A percentile compares a stretch with the other conserved stretches of the same genome.
Evolutionary conservation across 2,888 invertebrate genomes (phyloP).

Genomic region (Melangyna quadrimaculata): DNA sequence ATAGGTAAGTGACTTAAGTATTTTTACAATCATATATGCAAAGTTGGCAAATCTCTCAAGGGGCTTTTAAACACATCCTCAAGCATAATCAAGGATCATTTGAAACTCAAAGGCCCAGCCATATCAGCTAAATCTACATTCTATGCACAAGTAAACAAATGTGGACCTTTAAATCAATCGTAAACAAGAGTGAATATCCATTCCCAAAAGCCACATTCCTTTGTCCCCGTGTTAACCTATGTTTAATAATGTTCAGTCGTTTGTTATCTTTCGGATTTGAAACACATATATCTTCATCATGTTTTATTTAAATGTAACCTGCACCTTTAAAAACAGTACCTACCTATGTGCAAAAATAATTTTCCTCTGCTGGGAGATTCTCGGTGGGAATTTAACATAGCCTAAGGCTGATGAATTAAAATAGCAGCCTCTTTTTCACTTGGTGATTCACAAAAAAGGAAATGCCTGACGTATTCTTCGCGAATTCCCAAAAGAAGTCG

Average conservation of each 20-base stretch:
- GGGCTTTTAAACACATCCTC: slow-evolving; percentile 38
- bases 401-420: slow-evolving; percentile 57
- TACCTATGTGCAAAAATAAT: slow-evolving; percentile 1
- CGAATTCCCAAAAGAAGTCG: slow-evolving; percentile 62
- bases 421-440: slow-evolving; percentile 14
- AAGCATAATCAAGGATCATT: slow-evolving; percentile 42
- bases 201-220: background rate
- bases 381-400: slow-evolving; percentile 53
- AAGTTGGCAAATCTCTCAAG: slow-evolving; percentile 29
- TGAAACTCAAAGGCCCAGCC: background rate
- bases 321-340: background rate
- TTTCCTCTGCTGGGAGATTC: background rate
- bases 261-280: slow-evolving; percentile 48
- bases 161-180: slow-evolving; percentile 52
- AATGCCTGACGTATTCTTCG: slow-evolving; percentile 40
- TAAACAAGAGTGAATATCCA: slow-evolving; percentile 17
- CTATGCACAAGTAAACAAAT: slow-evolving; percentile 13
- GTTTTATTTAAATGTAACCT: too few species aligned
- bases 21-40: slow-evolving; percentile 10
- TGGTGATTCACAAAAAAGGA: slow-evolving; percentile 5
- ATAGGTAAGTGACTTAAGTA: background rate
- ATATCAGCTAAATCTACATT: background rate
- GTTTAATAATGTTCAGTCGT: slow-evolving; percentile 28
- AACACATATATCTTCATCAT: background rate
- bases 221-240: background rate